Conservation (phyloP, 2,888 invertebrate species). For the Agelastica alni region DNA sequence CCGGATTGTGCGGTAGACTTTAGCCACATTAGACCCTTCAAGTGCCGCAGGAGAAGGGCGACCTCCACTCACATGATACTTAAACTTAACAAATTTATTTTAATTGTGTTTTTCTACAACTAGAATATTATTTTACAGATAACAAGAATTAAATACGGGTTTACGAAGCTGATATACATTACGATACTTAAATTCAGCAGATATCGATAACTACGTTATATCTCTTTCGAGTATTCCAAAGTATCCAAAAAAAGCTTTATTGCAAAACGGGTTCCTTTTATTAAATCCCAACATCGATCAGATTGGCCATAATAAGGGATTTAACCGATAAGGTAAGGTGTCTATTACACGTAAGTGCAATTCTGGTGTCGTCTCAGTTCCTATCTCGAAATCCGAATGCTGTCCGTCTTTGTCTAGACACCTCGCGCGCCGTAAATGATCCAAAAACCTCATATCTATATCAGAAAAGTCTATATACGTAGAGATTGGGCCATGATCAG, state of each 20-base stretch:
- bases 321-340: conserved; percentile 47
- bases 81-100: no score
- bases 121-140: no score
- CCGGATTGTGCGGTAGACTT: no score
- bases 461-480: conserved; percentile 41
- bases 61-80: no score
- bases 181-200: not conserved
- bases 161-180: no score
- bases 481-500: conserved; percentile 51
- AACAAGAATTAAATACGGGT: no score
- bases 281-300: conserved; percentile 54
- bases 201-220: not conserved
- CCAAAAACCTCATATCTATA: conserved; percentile 45
- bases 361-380: conserved; percentile 32
- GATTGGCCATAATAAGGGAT: conserved; percentile 48
- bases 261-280: conserved; percentile 49
- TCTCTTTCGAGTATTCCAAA: conserved; percentile 12
- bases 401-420: conserved; percentile 39
- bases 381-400: conserved; percentile 19
- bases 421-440: conserved; percentile 42
- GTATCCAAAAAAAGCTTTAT: conserved; percentile 45
- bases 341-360: conserved; percentile 51
- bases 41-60: no score
- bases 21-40: no score
- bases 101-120: no score